Percentiles rank a stretch among this genome's conserved stretches.
These are phyloP conservation scores for Periphyllus acericola DNA, from an alignment of 2,888 invertebrate genomes.

Conservation along the genomic window DNA sequence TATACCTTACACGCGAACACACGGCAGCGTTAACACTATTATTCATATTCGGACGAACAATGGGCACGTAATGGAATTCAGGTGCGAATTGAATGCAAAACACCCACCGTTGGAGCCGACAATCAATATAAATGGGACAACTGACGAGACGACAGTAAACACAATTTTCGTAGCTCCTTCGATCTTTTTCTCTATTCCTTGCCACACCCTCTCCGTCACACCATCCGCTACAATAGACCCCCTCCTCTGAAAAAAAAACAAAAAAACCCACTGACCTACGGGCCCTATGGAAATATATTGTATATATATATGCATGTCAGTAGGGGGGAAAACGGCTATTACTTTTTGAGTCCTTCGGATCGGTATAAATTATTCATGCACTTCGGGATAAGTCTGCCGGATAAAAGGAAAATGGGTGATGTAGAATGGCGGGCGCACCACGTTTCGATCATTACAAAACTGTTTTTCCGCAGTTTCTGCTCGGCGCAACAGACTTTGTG, in stretches of 20 bases:
- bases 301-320: not conserved
- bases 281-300: slow-evolving; percentile 7
- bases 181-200: no score
- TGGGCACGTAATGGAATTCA: slow-evolving; percentile 21
- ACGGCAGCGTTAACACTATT: not conserved
- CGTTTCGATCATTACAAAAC: slow-evolving; percentile 57
- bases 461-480: slow-evolving; percentile 47
- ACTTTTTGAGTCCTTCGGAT: slow-evolving; percentile 44
- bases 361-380: slow-evolving; percentile 59
- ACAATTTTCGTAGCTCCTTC: slow-evolving; percentile 12
- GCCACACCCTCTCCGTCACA: no score
- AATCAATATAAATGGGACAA: slow-evolving; percentile 30
- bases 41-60: slow-evolving; percentile 13
- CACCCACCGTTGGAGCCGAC: not conserved
- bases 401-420: slow-evolving; percentile 48
- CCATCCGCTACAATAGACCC: no score
- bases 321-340: slow-evolving; percentile 38
- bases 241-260: not conserved
- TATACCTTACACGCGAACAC: not conserved
- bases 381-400: slow-evolving; percentile 43
- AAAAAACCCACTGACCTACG: slow-evolving; percentile 1
- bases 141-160: slow-evolving; percentile 41
- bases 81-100: slow-evolving; percentile 37
- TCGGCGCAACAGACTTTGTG: slow-evolving; percentile 38
- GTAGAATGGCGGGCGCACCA: slow-evolving; percentile 2